phyloP scores from a whole-genome alignment of 2,888 invertebrate species.

The Automeris io region DNA sequence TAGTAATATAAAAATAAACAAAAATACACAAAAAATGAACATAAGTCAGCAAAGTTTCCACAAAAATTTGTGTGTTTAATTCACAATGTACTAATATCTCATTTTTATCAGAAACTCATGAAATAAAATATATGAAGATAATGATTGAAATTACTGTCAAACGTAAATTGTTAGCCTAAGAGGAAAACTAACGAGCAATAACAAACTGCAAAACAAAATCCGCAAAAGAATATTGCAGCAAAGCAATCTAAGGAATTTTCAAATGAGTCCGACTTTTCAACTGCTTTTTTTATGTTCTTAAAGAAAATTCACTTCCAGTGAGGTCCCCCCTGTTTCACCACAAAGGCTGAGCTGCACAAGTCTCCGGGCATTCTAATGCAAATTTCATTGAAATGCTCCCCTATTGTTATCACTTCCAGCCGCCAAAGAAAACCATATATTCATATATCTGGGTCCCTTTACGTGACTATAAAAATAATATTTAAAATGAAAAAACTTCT shows the following conservation, averaged over 20 bases:
- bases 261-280: neutral
- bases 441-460: slow-evolving; percentile 20
- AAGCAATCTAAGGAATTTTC: neutral
- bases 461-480: slow-evolving; percentile 11
- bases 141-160: too few species aligned
- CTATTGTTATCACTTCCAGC: slow-evolving; percentile 64
- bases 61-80: too few species aligned
- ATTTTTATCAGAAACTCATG: too few species aligned
- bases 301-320: slow-evolving; percentile 17
- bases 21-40: too few species aligned
- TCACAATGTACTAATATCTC: too few species aligned
- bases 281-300: slow-evolving; percentile 14
- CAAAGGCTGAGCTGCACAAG: slow-evolving; percentile 55
- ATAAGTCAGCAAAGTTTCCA: too few species aligned
- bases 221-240: neutral
- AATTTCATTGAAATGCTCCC: slow-evolving; percentile 65
- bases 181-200: too few species aligned
- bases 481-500: slow-evolving; percentile 1
- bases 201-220: too few species aligned
- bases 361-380: slow-evolving; percentile 67
- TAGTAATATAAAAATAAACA: too few species aligned
- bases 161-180: too few species aligned
- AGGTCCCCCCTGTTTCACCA: slow-evolving; percentile 36
- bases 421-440: slow-evolving; percentile 42
- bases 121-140: too few species aligned